phyloP scores from a whole-genome alignment of 2,113 vertebrate genomes.

The Dromaius novaehollandiae region DNA sequence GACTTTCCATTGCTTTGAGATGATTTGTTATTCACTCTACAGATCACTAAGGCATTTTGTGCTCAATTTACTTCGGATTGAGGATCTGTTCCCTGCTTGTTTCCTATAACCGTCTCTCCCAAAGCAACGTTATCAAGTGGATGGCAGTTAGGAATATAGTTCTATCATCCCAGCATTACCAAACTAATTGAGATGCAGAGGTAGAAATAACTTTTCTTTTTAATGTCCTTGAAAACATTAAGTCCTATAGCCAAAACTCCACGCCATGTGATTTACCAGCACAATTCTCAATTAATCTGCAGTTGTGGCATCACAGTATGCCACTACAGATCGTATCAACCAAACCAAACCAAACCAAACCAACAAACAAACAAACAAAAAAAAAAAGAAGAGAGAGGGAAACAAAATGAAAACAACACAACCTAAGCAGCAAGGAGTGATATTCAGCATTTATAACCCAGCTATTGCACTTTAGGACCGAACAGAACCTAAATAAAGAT shows the following conservation, averaged over 20 bases:
- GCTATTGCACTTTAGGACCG: not conserved
- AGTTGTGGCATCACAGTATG: conserved; percentile 31
- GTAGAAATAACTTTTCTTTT: conserved; percentile 29
- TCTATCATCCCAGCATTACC: conserved; percentile 29
- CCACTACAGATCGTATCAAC: not conserved
- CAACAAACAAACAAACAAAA: not conserved
- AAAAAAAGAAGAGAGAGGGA: not conserved
- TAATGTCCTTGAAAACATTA: conserved; percentile 51
- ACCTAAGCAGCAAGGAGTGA: not conserved
- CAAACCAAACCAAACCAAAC: not conserved
- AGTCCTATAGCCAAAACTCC: conserved; percentile 11
- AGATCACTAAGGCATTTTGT: conserved; percentile 36
- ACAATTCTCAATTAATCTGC: conserved; percentile 48
- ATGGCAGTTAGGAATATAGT: conserved; percentile 35
- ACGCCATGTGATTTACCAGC: conserved; percentile 41
- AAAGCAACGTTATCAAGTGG: conserved; percentile 33
- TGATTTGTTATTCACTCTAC: conserved; percentile 36
- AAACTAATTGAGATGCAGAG: not conserved
- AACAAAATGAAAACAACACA: not conserved
- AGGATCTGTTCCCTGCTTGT: not conserved
- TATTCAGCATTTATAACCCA: not conserved
- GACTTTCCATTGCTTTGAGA: not conserved
- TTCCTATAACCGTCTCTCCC: conserved; percentile 37
- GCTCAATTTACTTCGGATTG: conserved; percentile 49
- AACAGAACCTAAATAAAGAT: not conserved